Base-by-base conservation (phyloP, 2,113 vertebrate species). In the Cynoglossus semilaevis region DNA sequence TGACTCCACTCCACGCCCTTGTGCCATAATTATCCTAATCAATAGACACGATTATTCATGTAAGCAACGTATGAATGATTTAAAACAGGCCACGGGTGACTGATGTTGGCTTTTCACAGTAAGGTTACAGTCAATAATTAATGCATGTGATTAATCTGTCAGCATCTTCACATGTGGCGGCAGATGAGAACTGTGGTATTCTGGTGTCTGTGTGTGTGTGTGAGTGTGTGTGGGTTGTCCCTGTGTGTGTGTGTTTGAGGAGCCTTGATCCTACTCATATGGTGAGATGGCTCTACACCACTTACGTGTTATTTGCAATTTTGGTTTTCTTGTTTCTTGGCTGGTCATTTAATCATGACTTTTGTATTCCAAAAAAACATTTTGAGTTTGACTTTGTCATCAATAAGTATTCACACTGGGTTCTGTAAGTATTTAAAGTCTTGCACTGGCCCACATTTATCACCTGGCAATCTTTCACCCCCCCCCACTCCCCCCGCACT, bases 91-190 rank as follows among this genome's bases (percentile, higher is more conserved):
- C 82, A 80, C 88, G 67, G 82, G 76, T 87, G 87, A 86, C 82
- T 90, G 92, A 93, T 94, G 95, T 96, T 95, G 93, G 93, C 94
- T 90, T 94, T 88, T 91, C 90, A 93, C 94, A 97, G 96, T 95
- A 95, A 97, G 95, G 94, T 95, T 93, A 93, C 90, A 94, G 94
- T 97, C 96, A 95, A 97, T 99, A 98, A 99, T 96, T 94, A 94
- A 98, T 96, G 94, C 92, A 93, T 91, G 89, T 92, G 94, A 96
- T 96, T 94, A 95, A 96, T 96, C 92, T 93, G 93, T 90, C 92
- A 96, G 93, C 92, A 94, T 89, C 90, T 93, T 92, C 92, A 87
- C 87, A 90, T 90, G 85, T 91, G 55, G n/a, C 64, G 69, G 57
- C 55, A 53, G 51, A 68, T 79, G 59, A 69, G 51, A 66, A 74